These are phyloP conservation scores for Osmerus eperlanus DNA, from an alignment of 2,113 vertebrate genomes.

Conservation along the genomic window DNA sequence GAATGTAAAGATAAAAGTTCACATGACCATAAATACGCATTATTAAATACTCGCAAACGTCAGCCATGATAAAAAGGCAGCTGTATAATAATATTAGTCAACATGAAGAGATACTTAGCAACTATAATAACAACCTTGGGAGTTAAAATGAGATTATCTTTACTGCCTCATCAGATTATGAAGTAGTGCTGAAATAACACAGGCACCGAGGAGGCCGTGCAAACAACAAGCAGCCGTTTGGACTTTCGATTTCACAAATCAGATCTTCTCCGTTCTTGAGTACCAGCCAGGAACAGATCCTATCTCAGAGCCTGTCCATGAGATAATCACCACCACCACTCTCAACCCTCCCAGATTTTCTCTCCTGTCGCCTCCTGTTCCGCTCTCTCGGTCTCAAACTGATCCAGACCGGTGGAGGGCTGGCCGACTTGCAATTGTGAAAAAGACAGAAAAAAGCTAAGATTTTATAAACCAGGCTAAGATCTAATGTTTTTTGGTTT, in stretches of 20 bases:
- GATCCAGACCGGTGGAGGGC: too few species aligned
- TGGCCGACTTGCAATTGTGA: too few species aligned
- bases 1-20: too few species aligned
- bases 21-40: neutral
- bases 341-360: neutral
- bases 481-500: too few species aligned
- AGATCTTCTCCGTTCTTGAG: neutral
- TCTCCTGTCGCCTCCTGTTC: neutral
- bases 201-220: neutral
- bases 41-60: neutral
- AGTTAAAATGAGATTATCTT: neutral
- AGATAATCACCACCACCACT: neutral
- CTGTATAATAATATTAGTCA: neutral
- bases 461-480: too few species aligned
- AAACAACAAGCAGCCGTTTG: neutral
- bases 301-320: neutral
- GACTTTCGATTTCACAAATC: conserved; percentile 2
- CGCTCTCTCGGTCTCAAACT: neutral
- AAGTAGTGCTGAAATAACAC: neutral
- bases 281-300: neutral
- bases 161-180: neutral
- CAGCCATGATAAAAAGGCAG: neutral
- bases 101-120: neutral
- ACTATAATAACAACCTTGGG: neutral
- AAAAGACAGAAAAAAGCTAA: too few species aligned